Evolutionary conservation across 1,140 invertebrate species (phyloP), one percentile per base, ranked within the genome.

Genomic region (Drosophila kepulauana): DNA sequence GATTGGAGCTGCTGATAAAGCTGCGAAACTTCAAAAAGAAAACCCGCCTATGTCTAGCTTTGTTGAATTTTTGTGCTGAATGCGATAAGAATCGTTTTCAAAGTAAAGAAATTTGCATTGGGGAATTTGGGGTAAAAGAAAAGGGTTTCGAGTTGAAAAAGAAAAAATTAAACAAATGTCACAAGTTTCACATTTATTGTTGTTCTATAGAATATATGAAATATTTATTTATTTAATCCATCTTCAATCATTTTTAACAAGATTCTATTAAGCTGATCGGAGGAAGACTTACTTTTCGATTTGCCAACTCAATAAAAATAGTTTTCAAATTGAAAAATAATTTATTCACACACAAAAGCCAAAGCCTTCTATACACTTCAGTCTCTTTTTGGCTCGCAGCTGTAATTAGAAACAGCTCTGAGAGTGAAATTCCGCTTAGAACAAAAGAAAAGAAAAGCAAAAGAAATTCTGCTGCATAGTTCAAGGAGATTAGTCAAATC

Each of bases 381-480:
- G 10, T 10, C 35, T 6, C 35, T 25, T 25, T 7, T 38, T 38
- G 35, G 35, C 6, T 38, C 3, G 35, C 6, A 41, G 11, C 16
- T 48, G 5, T 48, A 48, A 48, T 15, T 10, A 20, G 46, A 25
- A 48, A 48, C 16, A 48, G 15, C 3, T 48, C 20, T 1, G 7
- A 48, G 46, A 30, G 51, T 33, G 30, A 35, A 54, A 35, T 54
- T 35, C 13, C 30, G 11, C 28, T 30, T 11, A 15, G 3, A 41
- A n/a, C 10, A n/a, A 11, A 41, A 41, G n/a, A n/a, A 11, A 41
- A 41, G n/a, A 33, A 54, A 54, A 35, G 30, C 35, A 38, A 38
- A 35, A 25, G 20, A 25, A 54, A 54, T 33, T 6, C 6, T 35
- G n/a, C 15, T 54, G 51, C 51, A 54, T 54, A 54, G 28, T 33